A percentile compares a stretch with the other conserved stretches of the same genome.
phyloP scores from a whole-genome alignment of 2,113 vertebrate species.

The Silurus asotus region DNA sequence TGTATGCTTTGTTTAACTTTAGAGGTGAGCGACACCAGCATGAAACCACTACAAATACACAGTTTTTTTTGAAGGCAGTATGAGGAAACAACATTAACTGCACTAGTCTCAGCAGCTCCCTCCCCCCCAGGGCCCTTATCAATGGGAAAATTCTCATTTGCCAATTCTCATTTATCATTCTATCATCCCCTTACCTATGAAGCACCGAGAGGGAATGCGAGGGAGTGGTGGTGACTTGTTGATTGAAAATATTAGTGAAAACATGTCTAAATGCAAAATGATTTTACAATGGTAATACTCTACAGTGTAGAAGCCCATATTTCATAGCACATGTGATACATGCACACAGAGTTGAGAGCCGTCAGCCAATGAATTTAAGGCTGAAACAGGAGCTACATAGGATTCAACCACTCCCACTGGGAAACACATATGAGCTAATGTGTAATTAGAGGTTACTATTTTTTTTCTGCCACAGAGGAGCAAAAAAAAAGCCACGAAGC shows the following conservation, averaged over 20 bases:
- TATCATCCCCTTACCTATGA: neutral
- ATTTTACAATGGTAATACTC: neutral
- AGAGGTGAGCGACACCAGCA: conserved; percentile 57
- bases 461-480: conserved; percentile 68
- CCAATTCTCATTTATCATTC: neutral
- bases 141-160: conserved; percentile 19
- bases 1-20: conserved; percentile 55
- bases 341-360: neutral
- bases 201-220: neutral
- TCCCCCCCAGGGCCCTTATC: conserved; percentile 19
- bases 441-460: conserved; percentile 76
- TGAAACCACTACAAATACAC: conserved; percentile 62
- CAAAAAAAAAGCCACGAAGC: conserved; percentile 55
- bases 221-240: neutral
- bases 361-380: neutral
- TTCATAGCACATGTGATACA: neutral
- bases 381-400: conserved; percentile 2
- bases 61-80: conserved; percentile 64
- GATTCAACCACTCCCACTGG: conserved; percentile 49
- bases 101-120: conserved; percentile 9
- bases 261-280: neutral
- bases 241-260: neutral
- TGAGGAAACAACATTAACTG: conserved; percentile 53
- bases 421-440: conserved; percentile 57
- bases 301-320: neutral